A percentile compares a stretch with the other conserved stretches of the same genome.
Evolutionary conservation across 2,113 vertebrate genomes (phyloP).

Genomic region (Menidia beryllina): DNA sequence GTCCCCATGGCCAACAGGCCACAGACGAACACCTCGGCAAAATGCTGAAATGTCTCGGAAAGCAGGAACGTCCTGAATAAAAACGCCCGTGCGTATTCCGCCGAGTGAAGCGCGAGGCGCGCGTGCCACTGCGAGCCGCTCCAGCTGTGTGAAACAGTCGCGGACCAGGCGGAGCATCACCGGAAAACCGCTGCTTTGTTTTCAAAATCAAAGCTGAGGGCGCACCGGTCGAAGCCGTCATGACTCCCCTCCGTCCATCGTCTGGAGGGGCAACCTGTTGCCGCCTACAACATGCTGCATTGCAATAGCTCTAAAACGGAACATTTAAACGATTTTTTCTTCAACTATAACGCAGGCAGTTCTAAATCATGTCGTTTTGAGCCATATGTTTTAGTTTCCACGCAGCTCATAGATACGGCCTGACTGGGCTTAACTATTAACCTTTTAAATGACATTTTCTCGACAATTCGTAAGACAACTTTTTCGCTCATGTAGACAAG

Average conservation of each 20-base stretch:
- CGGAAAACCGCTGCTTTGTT: conserved; percentile 34
- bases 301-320: background rate
- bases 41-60: background rate
- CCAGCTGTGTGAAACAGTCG: conserved; percentile 54
- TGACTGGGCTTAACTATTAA: too few relatives aligned
- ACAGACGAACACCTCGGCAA: background rate
- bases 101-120: conserved; percentile 58
- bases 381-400: too few relatives aligned
- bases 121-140: conserved; percentile 60
- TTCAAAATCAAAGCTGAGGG: conserved; percentile 54
- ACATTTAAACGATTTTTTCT: too few relatives aligned
- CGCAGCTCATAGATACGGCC: too few relatives aligned
- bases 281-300: background rate
- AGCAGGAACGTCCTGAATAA: conserved; percentile 9
- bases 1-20: conserved; percentile 45
- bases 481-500: background rate
- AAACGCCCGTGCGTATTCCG: conserved; percentile 54
- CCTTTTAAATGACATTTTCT: background rate
- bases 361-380: too few relatives aligned
- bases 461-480: background rate
- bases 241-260: background rate
- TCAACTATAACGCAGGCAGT: too few relatives aligned
- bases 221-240: too few relatives aligned
- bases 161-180: conserved; percentile 18
- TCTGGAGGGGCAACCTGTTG: too few relatives aligned